Percentiles rank a stretch among this genome's conserved stretches.
Conservation (phyloP, 2,888 invertebrate genomes). For the Terebella lapidaria region DNA sequence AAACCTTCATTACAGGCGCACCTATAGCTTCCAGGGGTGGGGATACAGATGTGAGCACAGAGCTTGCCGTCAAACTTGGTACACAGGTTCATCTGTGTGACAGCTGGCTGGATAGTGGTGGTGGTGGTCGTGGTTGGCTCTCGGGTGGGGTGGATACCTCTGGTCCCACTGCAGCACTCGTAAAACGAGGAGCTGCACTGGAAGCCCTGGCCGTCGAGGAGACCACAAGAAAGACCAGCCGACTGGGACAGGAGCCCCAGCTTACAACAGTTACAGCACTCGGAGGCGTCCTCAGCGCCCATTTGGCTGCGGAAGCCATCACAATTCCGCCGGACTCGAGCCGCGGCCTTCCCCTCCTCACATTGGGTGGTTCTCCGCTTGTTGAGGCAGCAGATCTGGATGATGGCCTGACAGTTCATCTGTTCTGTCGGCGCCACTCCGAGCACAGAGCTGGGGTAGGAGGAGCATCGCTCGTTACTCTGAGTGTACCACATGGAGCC, state of each 20-base stretch:
- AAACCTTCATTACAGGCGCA: constrained; percentile 47
- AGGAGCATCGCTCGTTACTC: constrained; percentile 30
- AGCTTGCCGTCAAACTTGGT: constrained; percentile 47
- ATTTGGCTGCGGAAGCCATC: constrained; percentile 13
- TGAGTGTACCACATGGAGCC: constrained; percentile 36
- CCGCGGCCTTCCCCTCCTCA: constrained; percentile 32
- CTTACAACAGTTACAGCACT: constrained; percentile 49
- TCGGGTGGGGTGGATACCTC: not conserved
- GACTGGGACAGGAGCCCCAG: constrained; percentile 34
- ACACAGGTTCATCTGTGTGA: constrained; percentile 40
- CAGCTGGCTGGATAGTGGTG: too few relatives aligned
- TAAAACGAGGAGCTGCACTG: constrained; percentile 36
- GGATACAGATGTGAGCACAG: constrained; percentile 48
- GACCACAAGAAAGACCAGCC: constrained; percentile 28
- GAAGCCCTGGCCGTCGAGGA: constrained; percentile 1
- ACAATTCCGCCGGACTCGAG: constrained; percentile 18
- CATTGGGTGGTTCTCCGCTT: constrained; percentile 39
- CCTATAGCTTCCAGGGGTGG: constrained; percentile 42
- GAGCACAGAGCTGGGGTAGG: constrained; percentile 28
- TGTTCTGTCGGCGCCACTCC: constrained; percentile 26
- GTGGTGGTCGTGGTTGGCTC: not conserved
- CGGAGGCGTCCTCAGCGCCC: constrained; percentile 30
- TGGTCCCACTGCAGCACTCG: constrained; percentile 36
- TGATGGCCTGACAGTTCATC: constrained; percentile 24
- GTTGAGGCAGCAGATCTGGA: constrained; percentile 45